A percentile compares a stretch with the other conserved stretches of the same genome.
phyloP scores from a whole-genome alignment of 2,888 invertebrate genomes.

The Mythimna impura region DNA sequence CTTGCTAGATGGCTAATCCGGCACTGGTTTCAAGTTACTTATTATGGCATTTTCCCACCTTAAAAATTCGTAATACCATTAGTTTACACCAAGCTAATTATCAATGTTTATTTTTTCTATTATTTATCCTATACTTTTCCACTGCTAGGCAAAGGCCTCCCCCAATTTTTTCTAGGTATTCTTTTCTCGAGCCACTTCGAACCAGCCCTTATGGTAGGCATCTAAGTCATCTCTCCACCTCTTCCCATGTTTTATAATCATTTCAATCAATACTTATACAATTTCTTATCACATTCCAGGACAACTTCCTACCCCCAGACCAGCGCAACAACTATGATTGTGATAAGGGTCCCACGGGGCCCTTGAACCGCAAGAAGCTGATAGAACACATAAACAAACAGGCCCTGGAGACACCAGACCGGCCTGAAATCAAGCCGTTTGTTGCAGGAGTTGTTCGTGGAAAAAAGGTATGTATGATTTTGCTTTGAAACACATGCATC shows the following conservation, averaged over 20 bases:
- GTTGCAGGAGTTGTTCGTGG: conserved; percentile 97
- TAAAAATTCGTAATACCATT: too few species aligned
- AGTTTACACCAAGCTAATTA: neutral
- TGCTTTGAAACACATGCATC: too few species aligned
- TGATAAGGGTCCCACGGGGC: conserved; percentile 98
- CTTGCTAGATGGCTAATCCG: too few species aligned
- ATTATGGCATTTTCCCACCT: neutral
- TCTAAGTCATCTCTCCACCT: too few species aligned
- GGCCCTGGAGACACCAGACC: conserved; percentile 99
- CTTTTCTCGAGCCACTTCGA: too few species aligned
- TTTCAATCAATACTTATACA: neutral
- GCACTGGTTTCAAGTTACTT: too few species aligned
- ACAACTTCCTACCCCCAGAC: conserved; percentile 98
- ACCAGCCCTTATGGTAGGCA: too few species aligned
- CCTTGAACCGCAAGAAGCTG: conserved; percentile 97
- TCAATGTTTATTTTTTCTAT: too few species aligned
- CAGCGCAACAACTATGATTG: conserved; percentile 99
- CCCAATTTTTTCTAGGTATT: too few species aligned
- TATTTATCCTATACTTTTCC: too few species aligned
- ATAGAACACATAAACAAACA: conserved; percentile 99
- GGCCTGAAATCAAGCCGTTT: conserved; percentile 98
- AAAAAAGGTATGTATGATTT: conserved; percentile 92
- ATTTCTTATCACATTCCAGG: conserved; percentile 91
- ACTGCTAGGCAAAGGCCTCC: too few species aligned
- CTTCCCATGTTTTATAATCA: too few species aligned